Evolutionary conservation across 2,113 vertebrate genomes (phyloP), one percentile per base, ranked within the genome.

Genomic region (Oncorhynchus kisutch): DNA sequence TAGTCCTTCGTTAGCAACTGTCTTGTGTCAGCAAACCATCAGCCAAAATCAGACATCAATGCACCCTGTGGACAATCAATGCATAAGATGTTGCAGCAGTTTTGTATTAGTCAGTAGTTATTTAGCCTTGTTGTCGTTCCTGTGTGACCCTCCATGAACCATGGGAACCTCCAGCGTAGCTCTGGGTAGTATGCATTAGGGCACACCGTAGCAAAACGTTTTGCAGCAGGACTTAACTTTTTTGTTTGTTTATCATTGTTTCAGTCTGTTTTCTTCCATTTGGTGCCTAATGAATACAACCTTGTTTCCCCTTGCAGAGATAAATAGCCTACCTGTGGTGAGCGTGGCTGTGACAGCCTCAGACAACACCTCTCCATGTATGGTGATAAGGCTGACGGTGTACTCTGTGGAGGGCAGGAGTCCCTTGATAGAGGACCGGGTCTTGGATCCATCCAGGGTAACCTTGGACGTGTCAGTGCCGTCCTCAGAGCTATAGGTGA

Each of bases 401-500:
- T 99, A 99, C 64, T 94, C 92, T 0, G 94, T 98, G 87, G 95
- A 94, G 0, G 98, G 98, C 81, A 91, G 93, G 76, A 99, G 85
- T 25, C 92, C 95, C 0, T 83, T 91, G 84, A 99, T 90, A 78
- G 94, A 91, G 48, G 94, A 90, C 6, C 95, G 95, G 57, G 94
- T 95, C 88, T 93, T 95, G 77, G 92, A 95, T 75, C 96, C 95
- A 0, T 98, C 94, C 1, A 99, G 87, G 0, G 92, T 94, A 77
- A 99, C 90, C 88, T 96, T 94, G 78, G 91, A 92, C 12, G 90
- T 93, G 82, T 95, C 94, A 0, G 91, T 94, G 24, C 90, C 89
- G 0, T 96, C 95, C 12, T 93, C 82, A 6, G 94, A 93, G 72
- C 90, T 94, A 91, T 97, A 99, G 91, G 94, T 95, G 81, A 99